Percentiles rank a stretch among this genome's conserved stretches.
Evolutionary conservation across 2,888 invertebrate genomes (phyloP).

Genomic region (Phengaris alcon): DNA sequence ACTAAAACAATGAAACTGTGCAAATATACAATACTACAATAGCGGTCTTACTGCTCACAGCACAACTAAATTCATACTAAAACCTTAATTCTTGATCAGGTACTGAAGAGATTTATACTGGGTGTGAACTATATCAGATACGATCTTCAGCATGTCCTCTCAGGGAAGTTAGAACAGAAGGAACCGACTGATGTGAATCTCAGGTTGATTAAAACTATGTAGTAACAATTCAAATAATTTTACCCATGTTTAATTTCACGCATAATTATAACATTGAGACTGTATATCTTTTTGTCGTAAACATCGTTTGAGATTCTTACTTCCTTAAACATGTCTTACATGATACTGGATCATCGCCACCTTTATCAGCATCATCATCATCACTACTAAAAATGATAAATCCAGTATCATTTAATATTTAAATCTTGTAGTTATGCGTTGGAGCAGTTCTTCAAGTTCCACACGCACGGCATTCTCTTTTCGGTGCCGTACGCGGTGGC

Average conservation of each 20-base stretch:
- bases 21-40: too few relatives aligned
- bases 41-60: too few relatives aligned
- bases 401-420: not conserved
- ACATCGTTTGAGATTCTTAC: too few relatives aligned
- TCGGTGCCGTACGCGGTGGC: conserved; percentile 62
- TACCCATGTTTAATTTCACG: too few relatives aligned
- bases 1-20: too few relatives aligned
- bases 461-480: conserved; percentile 79
- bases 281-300: not conserved
- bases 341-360: too few relatives aligned
- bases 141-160: conserved; percentile 64
- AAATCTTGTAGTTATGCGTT: conserved; percentile 54
- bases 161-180: conserved; percentile 72
- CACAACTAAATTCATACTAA: not conserved
- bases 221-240: too few relatives aligned
- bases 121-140: conserved; percentile 69
- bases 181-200: conserved; percentile 60
- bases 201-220: conserved; percentile 50
- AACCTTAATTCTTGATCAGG: conserved; percentile 45
- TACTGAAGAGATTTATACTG: conserved; percentile 60
- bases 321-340: too few relatives aligned
- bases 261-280: too few relatives aligned
- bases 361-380: not conserved
- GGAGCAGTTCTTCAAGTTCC: conserved; percentile 77
- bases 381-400: not conserved